Base-by-base conservation (phyloP, 2,113 vertebrate genomes). In the Sapajus apella region DNA sequence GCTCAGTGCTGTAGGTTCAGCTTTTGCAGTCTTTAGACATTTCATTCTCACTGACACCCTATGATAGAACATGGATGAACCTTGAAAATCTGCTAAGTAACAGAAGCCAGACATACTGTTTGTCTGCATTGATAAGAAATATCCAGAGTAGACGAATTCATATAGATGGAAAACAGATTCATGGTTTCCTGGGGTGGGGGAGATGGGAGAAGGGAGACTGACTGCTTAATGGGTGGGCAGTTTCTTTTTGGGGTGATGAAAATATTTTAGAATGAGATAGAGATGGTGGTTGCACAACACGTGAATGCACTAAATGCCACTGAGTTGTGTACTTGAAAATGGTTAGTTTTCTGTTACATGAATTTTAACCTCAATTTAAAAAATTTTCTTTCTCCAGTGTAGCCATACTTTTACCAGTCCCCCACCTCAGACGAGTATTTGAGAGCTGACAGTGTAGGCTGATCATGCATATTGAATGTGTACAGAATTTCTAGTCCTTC, bases 201-300 rank as follows among this genome's bases (percentile, higher is more conserved):
- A 85, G 27, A 37, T 1, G 40, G 16, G 18, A n/a, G 55, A 43
- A 43, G 4, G 11, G 40, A 18, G 30, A 20, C 27, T 0, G 2
- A 3, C 61, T 43, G 40, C 40, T 37, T 35, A 47, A 70, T 43
- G 45, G 35, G 20, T 35, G 1, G 23, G 30, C 47, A 52, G n/a
- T 90, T 87, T 56, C 40, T 40, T 87, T 81, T 80, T 23, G 47
- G 32, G 45, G 8, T 75, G 30, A 76, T 75, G 61, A 30, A 66
- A 56, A 13, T 88, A 66, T 90, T 92, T 87, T 73, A 56, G 20
- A 95, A 68, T 45, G 79, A 90, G 45, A 56, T 20, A 27, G 64
- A 88, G 8, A 35, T 66, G 35, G 73, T 77, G 14, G 35, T 35
- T 70, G 14, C 13, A 40, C 16, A n/a, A 20, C 23, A 2, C 2